Evolutionary conservation across 2,797 vertebrate genomes (phyloP), one percentile per base, ranked within the genome.

Genomic region (Sebastes variabilis): DNA sequence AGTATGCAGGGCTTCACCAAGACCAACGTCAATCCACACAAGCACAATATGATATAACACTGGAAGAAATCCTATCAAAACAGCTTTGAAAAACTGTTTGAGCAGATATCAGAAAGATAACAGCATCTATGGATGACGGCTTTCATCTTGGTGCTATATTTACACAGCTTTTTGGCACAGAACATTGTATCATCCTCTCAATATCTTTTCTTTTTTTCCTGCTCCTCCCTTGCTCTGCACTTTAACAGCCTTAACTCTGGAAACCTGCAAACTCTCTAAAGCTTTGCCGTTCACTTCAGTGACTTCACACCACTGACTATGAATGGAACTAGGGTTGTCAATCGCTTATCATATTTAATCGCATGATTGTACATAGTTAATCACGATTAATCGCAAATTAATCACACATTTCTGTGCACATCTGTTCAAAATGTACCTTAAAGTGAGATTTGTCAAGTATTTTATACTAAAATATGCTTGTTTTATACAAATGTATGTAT

Each of bases 261-360:
- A 30, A 75, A 30, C 34, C 12, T 71, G 29, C 22, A 25, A 68
- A 74, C 49, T n/a, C 34, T 59, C 10, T 61, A n/a, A 66, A 64
- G 27, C 25, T 25, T 62, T 24, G 16, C 25, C 46, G 25, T 66
- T 72, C 75, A 58, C 38, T 61, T 64, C 42, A 54, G 49, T 46
- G 18, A 58, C 42, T 81, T 20, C 8, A 20, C 77, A 84, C 52
- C 77, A 12, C 60, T 61, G 64, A 65, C 81, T 32, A 38, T 24
- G 59, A 81, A 65, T 65, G 62, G 22, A 38, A 25, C 36, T 49
- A 49, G 36, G 34, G 0, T 20, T 20, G 46, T 49, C 46, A 49
- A 49, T 20, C 18, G 18, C 7, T 49, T 38, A 38, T 24, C 24
- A 24, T 24, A 46, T 49, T 8, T 49, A 49, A 49, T 49, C 18